A percentile compares a stretch with the other conserved stretches of the same genome.
These are phyloP conservation scores for Cygnus olor DNA, from an alignment of 2,797 vertebrate species.

Conservation along the genomic window DNA sequence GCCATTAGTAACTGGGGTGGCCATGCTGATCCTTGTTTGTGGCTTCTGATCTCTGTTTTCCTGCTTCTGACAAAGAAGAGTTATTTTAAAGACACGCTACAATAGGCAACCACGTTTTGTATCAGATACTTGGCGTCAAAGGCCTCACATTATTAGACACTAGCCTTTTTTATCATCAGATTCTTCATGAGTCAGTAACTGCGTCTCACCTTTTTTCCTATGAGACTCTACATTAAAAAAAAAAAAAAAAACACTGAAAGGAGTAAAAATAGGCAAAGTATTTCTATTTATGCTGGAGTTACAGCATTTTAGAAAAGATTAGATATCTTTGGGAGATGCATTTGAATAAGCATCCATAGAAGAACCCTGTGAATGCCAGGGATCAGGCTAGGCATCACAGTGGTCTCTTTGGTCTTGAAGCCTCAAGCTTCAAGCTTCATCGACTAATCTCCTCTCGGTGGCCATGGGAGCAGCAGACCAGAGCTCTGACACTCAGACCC, in stretches of 20 bases:
- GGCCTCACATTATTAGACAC: neutral
- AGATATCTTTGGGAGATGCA: neutral
- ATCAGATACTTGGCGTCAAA: neutral
- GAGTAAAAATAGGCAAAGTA: neutral
- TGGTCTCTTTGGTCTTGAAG: neutral
- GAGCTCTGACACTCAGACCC: neutral
- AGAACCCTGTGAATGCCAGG: neutral
- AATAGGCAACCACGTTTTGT: neutral
- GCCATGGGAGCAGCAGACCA: neutral
- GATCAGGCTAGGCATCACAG: accelerated
- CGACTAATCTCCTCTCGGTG: accelerated
- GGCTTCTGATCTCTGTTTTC: neutral
- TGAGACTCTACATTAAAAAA: neutral
- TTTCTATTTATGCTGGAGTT: neutral
- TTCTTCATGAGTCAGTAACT: neutral
- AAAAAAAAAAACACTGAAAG: neutral
- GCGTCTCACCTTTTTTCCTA: neutral
- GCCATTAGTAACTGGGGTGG: neutral
- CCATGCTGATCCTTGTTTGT: neutral
- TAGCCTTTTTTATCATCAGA: neutral
- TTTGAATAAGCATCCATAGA: neutral
- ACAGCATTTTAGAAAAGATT: neutral
- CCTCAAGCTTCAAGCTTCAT: neutral
- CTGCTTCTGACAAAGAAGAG: neutral
- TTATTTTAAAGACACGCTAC: neutral